These are phyloP conservation scores for Pontoporia blainvillei DNA, from an alignment of 2,113 vertebrate genomes.

Conservation along the genomic window DNA sequence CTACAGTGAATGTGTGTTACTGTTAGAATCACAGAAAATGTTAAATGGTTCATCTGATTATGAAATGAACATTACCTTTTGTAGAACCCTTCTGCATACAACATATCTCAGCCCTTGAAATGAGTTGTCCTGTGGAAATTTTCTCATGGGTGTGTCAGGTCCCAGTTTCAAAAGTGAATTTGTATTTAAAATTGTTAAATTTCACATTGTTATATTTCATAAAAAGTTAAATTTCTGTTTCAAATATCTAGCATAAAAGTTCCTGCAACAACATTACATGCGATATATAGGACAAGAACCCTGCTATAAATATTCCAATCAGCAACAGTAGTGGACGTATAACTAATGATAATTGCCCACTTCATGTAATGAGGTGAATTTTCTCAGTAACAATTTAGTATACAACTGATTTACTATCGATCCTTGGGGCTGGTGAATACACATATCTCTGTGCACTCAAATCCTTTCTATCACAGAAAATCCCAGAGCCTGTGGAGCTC, in stretches of 20 bases:
- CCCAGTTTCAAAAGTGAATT: not conserved
- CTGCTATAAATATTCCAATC: not conserved
- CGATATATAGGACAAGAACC: not conserved
- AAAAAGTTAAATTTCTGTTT: not conserved
- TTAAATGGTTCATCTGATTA: not conserved
- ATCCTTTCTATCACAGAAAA: not conserved
- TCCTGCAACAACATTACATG: not conserved
- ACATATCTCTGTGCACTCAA: not conserved
- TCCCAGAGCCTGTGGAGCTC: not conserved
- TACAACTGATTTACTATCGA: not conserved
- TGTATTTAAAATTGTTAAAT: not conserved
- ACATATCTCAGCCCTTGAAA: not conserved
- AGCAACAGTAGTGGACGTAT: not conserved
- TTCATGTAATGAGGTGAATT: not conserved
- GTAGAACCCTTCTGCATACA: too few species aligned
- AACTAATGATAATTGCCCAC: not conserved
- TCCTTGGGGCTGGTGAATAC: not conserved
- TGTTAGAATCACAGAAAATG: not conserved
- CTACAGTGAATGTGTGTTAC: not conserved
- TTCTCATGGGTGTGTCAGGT: not conserved
- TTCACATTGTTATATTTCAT: not conserved
- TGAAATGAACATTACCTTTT: not conserved
- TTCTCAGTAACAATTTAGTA: not conserved
- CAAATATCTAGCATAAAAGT: not conserved
- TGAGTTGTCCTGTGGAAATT: not conserved